phyloP scores from a whole-genome alignment of 2,888 invertebrate species.

The Celastrina argiolus region DNA sequence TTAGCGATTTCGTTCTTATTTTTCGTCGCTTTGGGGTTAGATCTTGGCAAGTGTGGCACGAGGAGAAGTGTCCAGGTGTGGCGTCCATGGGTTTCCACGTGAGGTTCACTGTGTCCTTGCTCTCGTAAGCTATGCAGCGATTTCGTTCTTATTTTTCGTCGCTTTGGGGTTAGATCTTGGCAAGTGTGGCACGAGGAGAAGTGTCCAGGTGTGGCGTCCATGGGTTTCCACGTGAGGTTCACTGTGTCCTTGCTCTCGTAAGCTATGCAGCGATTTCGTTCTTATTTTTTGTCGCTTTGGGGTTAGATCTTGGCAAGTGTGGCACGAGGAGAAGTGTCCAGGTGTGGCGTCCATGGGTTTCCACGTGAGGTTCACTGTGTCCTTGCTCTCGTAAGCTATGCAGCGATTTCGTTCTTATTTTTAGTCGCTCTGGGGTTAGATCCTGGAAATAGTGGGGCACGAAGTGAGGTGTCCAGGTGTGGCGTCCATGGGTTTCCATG shows the following conservation, averaged over 20 bases:
- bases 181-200: no score
- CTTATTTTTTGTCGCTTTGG: constrained; percentile 29
- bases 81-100: no score
- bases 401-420: constrained; percentile 62
- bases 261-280: constrained; percentile 74
- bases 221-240: constrained; percentile 57
- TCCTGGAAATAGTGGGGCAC: no score
- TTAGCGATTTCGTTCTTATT: constrained; percentile 65
- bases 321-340: no score
- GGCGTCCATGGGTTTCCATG: no score
- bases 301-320: background rate
- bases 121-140: constrained; percentile 74
- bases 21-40: constrained; percentile 10
- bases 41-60: no score
- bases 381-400: constrained; percentile 76
- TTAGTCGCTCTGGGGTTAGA: constrained; percentile 4
- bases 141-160: constrained; percentile 51
- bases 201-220: no score
- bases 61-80: no score
- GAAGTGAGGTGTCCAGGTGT: no score
- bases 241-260: constrained; percentile 74
- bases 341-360: no score
- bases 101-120: constrained; percentile 71
- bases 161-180: background rate
- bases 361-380: constrained; percentile 61